Base-by-base conservation (phyloP, 2,113 vertebrate genomes). In the Hyperopisus bebe region DNA sequence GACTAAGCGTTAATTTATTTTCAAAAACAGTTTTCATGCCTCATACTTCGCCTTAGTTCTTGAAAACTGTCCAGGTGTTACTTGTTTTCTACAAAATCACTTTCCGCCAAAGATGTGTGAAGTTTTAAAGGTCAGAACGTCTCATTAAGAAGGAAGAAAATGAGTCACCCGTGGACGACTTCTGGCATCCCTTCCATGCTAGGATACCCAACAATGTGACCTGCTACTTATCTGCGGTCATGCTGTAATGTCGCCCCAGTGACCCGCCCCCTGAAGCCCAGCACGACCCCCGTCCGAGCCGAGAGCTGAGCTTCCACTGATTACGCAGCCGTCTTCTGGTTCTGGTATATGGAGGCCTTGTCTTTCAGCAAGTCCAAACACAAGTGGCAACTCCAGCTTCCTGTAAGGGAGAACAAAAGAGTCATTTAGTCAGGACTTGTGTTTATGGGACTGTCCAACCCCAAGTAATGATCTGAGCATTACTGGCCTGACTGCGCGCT, bases 341-440 rank as follows among this genome's bases (percentile, higher is more conserved):
- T 98, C 96, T 98, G 98, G 94, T 97, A 99, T 92, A 99, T 98
- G 53, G 98, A 99, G 0, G 98, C 98, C 92, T 98, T 99, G 92
- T 99, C 98, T 95, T 99, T 99, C 92, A 99, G 94, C 90, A 98
- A 96, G 90, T 96, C 98, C 96, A 99, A 96, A 95, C 98, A 99
- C 90, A 99, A 93, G 91, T 98, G 98, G 92, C 98, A 99, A 93
- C 98, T 99, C 98, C 98, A 99, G 90, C 98, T 98, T 93, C 98
- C 98, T 98, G 94, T 21, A 66, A 77, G 66, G 5, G 5, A 39
- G 27, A 53, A 51, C 62, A 35, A 35, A 31, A 27, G n/a, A 15
- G 5, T 21, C 24, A 6, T 83, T 47, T 17, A 46, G 80, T 9
- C 7, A 46, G 39, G 47, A 51, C 31, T 5, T 17, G 42, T 5